Conservation (phyloP, 2,797 vertebrate species). For the Salmo trutta region DNA sequence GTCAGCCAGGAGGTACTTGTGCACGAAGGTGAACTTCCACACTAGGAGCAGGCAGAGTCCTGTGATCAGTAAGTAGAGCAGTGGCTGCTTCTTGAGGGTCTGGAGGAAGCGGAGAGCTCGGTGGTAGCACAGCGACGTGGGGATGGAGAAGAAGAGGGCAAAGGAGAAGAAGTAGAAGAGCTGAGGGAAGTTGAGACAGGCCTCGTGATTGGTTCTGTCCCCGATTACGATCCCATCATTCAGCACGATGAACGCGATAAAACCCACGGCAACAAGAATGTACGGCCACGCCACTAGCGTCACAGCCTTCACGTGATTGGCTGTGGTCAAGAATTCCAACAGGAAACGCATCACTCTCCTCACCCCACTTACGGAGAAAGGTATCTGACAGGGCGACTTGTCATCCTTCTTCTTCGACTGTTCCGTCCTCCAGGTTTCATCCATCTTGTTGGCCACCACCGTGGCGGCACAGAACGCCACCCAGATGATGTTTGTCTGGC, state of each 20-base stretch:
- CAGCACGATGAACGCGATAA: conserved; percentile 79
- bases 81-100: conserved; percentile 74
- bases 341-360: conserved; percentile 76
- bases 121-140: conserved; percentile 77
- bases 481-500: conserved; percentile 96
- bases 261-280: conserved; percentile 66
- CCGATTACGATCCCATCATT: conserved; percentile 93
- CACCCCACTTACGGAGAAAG: conserved; percentile 71
- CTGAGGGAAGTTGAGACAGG: conserved; percentile 90
- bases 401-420: conserved; percentile 87
- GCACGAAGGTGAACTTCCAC: conserved; percentile 91
- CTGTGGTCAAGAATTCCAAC: conserved; percentile 69
- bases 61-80: conserved; percentile 71
- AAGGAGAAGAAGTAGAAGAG: conserved; percentile 94
- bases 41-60: conserved; percentile 77
- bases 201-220: conserved; percentile 88
- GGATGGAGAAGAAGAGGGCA: conserved; percentile 84
- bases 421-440: conserved; percentile 85
- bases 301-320: conserved; percentile 71
- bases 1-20: conserved; percentile 92
- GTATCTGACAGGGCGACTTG: conserved; percentile 68
- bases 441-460: conserved; percentile 82
- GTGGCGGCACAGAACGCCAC: conserved; percentile 89
- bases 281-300: conserved; percentile 86
- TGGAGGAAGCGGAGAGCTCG: conserved; percentile 80